Base-by-base conservation (phyloP, 1,140 invertebrate species). In the Aphelenchoides besseyi region DNA sequence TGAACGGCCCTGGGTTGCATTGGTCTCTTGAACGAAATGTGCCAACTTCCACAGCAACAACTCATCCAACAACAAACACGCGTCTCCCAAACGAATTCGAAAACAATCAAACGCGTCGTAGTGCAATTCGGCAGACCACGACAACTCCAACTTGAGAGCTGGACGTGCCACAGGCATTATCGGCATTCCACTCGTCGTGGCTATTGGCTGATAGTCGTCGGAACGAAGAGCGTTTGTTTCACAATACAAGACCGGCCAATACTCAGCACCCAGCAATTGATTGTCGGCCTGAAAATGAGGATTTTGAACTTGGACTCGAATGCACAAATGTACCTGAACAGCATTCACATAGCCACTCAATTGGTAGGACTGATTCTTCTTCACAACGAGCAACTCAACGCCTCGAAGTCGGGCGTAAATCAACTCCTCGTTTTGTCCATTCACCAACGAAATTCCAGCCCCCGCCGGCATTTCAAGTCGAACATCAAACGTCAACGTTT, bases 1-100 rank as follows among this genome's bases (percentile, higher is more conserved):
- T 80, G 64, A 48, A 76, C 68, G 3, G 32, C 63, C 69, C 28
- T 74, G 30, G 12, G 76, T 41, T 3, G 74, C 64, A 32, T 70
- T 69, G 79, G 87, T 86, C 30, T 76, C 74, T 79, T 82, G 73
- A 75, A 89, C 86, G 83, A 91, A 92, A 71, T 89, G 89, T 76
- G 90, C 88, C 78, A 96, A 79, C 85, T 94, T 93, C 74, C 96
- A 88, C 35, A 97, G 88, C 37, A 98, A 86, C 76, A 89, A 88
- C 85, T 94, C 94, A 84, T 96, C 95, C 1, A 98, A 83, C 75
- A 91, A 90, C 1, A 97, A 85, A 28, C 90, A 91, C 48, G 95
- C 86, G 53, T 92, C 92, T 67, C 92, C 92, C 32, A 95, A 85
- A 62, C 89, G 90, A 5, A 96, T 86, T 2, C 92, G 89, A 16